Evolutionary conservation across 64 coral and sea anemone genomes (phyloP).

Genomic region (Montipora efflorescens): DNA sequence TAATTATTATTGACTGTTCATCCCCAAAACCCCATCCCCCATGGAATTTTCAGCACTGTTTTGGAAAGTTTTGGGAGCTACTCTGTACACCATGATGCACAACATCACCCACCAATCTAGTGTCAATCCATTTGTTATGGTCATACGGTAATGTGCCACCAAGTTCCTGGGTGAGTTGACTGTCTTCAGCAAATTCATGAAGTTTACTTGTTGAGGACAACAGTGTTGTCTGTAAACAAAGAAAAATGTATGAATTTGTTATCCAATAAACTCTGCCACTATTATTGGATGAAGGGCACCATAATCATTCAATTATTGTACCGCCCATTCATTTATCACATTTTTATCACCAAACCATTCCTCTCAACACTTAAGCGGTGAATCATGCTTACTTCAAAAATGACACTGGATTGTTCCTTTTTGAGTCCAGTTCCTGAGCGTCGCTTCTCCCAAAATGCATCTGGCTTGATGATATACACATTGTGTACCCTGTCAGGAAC

Average conservation of each 20-base stretch:
- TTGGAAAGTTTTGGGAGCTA: too few relatives aligned
- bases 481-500: conserved; percentile 70
- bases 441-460: conserved; percentile 99
- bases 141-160: conserved; percentile 86
- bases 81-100: not conserved
- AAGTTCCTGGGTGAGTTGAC: conserved; percentile 83
- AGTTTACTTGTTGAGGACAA: conserved; percentile 91
- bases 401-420: conserved; percentile 75
- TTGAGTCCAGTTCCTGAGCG: conserved; percentile 87
- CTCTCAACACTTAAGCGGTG: not conserved
- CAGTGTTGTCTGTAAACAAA: conserved; percentile 82
- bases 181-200: conserved; percentile 84
- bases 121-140: conserved; percentile 89
- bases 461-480: conserved; percentile 96
- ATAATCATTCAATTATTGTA: too few relatives aligned
- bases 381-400: conserved; percentile 83
- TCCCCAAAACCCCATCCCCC: too few relatives aligned
- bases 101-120: conserved; percentile 80
- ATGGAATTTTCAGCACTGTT: too few relatives aligned
- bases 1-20: too few relatives aligned
- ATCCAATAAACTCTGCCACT: too few relatives aligned
- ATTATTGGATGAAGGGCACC: too few relatives aligned
- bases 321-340: too few relatives aligned
- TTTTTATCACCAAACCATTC: not conserved
- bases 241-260: not conserved